Evolutionary conservation across 2,888 invertebrate genomes (phyloP), one percentile per base, ranked within the genome.

Genomic region (Synergus gifuensis): DNA sequence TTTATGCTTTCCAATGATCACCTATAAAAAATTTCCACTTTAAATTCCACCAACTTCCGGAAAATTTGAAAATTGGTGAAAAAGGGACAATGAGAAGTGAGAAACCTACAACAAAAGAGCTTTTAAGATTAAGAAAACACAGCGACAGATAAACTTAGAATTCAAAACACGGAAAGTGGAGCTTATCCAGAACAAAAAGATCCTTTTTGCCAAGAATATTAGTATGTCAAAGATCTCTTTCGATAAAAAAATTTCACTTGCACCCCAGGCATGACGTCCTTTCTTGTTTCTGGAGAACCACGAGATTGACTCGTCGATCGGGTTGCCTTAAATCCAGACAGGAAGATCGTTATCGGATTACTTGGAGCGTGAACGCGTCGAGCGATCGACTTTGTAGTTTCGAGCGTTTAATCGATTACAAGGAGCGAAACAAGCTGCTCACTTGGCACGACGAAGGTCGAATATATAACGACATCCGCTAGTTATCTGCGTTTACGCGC

Each of bases 311-410:
- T 62, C 62, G 62, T 62, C 14, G 62, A 62, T 62, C 62, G 62
- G 62, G 14, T 62, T 14, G 28, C 28, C 62, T 62, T 62, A 67
- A 67, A 67, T 67, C 18, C 67, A 46, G 67, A 67, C 42, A 42
- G 42, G 42, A 67, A 42, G 67, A 67, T 67, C 67, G 67, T 67
- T 67, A 67, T 67, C 67, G 44, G 67, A 67, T 67, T 62, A 62
- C 14, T 22, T 62, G 22, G 28, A 62, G 62, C 62, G 62, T 62
- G 62, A 62, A 62, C 62, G 28, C 28, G 62, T 62, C 18, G 62
- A 62, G 28, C 62, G 62, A 66, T 66, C 42, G 42, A 18, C 66
- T 42, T 62, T 62, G n/a, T 18, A 67, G 66, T 42, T 67, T 67
- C n/a, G 67, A 67, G 46, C 18, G 44, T 67, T 67, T 67, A 67